Evolutionary conservation across 1,140 invertebrate species (phyloP).

Genomic region (Drosophila repleta): DNA sequence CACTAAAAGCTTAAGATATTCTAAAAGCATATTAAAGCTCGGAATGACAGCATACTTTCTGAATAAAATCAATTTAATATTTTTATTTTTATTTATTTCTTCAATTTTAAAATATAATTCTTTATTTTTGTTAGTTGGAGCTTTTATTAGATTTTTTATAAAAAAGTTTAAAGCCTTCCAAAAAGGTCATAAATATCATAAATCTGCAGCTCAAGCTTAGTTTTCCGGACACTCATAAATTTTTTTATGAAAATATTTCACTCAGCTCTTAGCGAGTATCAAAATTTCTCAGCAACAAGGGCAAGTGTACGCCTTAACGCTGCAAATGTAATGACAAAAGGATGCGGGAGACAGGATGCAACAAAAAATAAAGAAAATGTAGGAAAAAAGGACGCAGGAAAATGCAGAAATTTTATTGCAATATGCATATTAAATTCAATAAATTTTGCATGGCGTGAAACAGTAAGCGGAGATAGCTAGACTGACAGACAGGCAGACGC

Average conservation of each 20-base stretch:
- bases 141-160: too few relatives aligned
- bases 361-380: slow-evolving; percentile 5
- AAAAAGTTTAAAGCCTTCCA: not conserved
- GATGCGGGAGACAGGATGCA: slow-evolving; percentile 4
- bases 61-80: too few relatives aligned
- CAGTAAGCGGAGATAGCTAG: slow-evolving; percentile 10
- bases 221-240: not conserved
- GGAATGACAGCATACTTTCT: too few relatives aligned
- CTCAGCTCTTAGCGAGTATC: not conserved
- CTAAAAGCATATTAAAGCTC: not conserved
- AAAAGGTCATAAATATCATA: not conserved
- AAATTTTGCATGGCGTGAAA: slow-evolving; percentile 54
- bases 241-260: slow-evolving; percentile 21
- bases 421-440: slow-evolving; percentile 82
- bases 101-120: too few relatives aligned
- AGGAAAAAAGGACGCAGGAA: slow-evolving; percentile 27
- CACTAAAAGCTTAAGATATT: too few relatives aligned
- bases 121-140: too few relatives aligned
- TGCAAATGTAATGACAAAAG: slow-evolving; percentile 62
- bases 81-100: too few relatives aligned
- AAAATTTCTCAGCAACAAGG: slow-evolving; percentile 19
- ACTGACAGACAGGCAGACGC: slow-evolving; percentile 17
- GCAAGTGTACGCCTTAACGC: slow-evolving; percentile 37
- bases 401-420: slow-evolving; percentile 69
- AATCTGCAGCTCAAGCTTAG: not conserved